Percentiles rank a stretch among this genome's conserved stretches.
phyloP scores from a whole-genome alignment of 2,113 vertebrate species.

The Emydocephalus ijimae region DNA sequence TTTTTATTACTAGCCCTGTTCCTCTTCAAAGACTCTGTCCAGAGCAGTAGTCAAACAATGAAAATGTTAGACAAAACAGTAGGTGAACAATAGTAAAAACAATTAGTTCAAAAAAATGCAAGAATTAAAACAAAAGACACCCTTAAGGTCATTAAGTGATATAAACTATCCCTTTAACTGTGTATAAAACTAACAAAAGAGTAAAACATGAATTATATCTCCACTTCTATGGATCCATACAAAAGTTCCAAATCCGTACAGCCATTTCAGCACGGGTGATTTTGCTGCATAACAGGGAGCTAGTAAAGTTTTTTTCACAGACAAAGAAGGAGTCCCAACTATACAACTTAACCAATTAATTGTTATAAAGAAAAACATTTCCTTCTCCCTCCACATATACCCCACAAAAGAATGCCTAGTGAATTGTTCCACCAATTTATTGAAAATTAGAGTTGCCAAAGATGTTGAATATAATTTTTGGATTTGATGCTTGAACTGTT shows the following conservation, averaged over 20 bases:
- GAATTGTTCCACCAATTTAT: not conserved
- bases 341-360: not conserved
- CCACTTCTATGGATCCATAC: not conserved
- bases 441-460: not conserved
- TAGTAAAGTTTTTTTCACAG: not conserved
- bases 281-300: not conserved
- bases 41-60: not conserved
- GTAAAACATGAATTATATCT: not conserved
- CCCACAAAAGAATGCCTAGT: not conserved
- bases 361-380: not conserved
- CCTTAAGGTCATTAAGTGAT: not conserved
- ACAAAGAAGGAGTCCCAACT: not conserved
- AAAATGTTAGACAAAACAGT: not conserved
- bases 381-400: not conserved
- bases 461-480: not conserved
- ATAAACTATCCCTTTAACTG: not conserved
- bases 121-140: not conserved
- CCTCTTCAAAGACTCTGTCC: not conserved
- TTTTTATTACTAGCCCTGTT: not conserved
- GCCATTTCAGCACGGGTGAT: not conserved
- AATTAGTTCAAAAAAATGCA: not conserved
- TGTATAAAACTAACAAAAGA: not conserved
- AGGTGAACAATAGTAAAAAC: not conserved
- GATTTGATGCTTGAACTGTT: not conserved
- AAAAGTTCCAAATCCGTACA: not conserved